Base-by-base conservation (phyloP, 2,113 vertebrate genomes). In the Camarhynchus parvulus region DNA sequence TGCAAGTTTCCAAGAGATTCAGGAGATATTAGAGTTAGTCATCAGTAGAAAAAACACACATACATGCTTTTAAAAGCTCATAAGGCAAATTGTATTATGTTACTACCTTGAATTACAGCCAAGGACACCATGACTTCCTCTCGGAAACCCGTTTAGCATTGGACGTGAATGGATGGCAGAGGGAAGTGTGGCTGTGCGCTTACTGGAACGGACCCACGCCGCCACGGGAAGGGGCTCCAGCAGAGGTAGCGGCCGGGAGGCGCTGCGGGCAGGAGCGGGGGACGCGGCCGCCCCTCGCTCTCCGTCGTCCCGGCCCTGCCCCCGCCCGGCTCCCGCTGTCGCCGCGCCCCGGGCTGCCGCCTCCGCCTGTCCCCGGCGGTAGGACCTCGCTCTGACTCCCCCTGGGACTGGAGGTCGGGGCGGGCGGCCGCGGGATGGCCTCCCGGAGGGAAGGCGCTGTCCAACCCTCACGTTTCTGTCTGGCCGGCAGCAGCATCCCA, bases 401-500 rank as follows among this genome's bases (percentile, higher is more conserved):
- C 10, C 22, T 1, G 62, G 39, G 14, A 3, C 49, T 10, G 47
- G 24, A 11, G 23, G 22, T 42, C 22, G 9, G 19, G 19, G 27
- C 55, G 4, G 59, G 35, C 30, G 22, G 62, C 49, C 11, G 33
- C 10, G 24, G 28, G 20, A 7, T 3, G 42, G n/a, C 55, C 14
- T 53, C 21, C 14, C 25, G 17, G 11, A 10, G 30, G 11, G 20
- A 33, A 12, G 2, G 49, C 62, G 42, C 37, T 13, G 24, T 6
- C 37, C 62, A 16, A 1, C 11, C 9, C 16, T 18, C 7, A 1
- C 15, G 16, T 4, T 13, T 9, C 52, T 2, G 31, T 13, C 28
- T 0, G 41, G 25, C n/a, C 22, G 10, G 18, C 21, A 7, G 46
- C 74, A 11, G 73, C 42, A 8, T n/a, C n/a, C n/a, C n/a, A n/a